These are phyloP conservation scores for Netelia virgata DNA, from an alignment of 2,888 invertebrate species.

Conservation along the genomic window DNA sequence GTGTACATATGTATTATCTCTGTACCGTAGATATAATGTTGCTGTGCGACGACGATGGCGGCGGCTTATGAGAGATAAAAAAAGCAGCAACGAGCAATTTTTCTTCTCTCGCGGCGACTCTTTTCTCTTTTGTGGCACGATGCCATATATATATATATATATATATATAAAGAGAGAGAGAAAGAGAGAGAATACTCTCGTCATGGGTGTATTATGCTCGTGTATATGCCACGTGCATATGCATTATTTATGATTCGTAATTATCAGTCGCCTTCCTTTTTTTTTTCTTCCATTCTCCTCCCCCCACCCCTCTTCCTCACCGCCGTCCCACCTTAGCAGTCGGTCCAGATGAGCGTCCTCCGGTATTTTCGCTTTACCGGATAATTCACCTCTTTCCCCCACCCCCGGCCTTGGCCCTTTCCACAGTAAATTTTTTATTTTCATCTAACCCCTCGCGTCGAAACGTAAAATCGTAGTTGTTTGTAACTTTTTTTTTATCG, in stretches of 20 bases:
- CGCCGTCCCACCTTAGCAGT: neutral
- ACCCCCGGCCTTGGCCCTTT: neutral
- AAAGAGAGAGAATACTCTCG: slow-evolving; percentile 29
- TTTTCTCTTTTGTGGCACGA: slow-evolving; percentile 70
- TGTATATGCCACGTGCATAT: slow-evolving; percentile 61
- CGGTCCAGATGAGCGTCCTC: neutral
- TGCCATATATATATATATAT: too few relatives aligned
- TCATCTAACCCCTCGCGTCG: too few relatives aligned
- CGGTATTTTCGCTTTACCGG: slow-evolving; percentile 29
- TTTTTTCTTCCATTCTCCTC: slow-evolving; percentile 45
- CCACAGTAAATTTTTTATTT: too few relatives aligned
- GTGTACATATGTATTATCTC: slow-evolving; percentile 7
- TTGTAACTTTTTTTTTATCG: too few relatives aligned
- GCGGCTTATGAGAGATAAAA: slow-evolving; percentile 56
- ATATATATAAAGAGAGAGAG: slow-evolving; percentile 39
- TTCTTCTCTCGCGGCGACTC: slow-evolving; percentile 65
- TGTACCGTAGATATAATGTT: slow-evolving; percentile 49
- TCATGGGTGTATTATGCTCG: slow-evolving; percentile 51
- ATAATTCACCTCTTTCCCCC: slow-evolving; percentile 30
- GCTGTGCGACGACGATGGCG: neutral
- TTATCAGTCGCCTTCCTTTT: slow-evolving; percentile 61
- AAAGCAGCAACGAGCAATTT: slow-evolving; percentile 56
- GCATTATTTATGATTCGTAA: slow-evolving; percentile 67
- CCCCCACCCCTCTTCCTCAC: neutral
- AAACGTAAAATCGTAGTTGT: too few relatives aligned